Evolutionary conservation across 2,797 vertebrate species (phyloP), one percentile per base, ranked within the genome.

Genomic region (Chloroceryle amazona): DNA sequence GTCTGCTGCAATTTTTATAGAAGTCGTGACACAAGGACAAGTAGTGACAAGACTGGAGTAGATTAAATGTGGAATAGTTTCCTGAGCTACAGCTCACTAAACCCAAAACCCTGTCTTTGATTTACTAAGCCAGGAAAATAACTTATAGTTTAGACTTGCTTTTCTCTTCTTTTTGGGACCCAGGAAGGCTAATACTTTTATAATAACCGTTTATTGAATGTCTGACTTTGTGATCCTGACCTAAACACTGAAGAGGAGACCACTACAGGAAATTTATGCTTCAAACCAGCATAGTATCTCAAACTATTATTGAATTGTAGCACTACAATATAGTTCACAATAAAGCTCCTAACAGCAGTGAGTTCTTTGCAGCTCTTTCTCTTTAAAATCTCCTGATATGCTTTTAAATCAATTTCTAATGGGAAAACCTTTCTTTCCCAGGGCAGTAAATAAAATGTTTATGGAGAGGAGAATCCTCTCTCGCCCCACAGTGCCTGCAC

Each of bases 171-270:
- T 88, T 86, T 86, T 18, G 65, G 84, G 88, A 86, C 71, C 47
- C 29, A 44, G 68, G 71, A 85, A 71, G 55, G 73, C 73, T 94
- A 95, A 94, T 95, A 65, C 76, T 90, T 89, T 89, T 90, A 85
- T 94, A 96, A 96, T 90, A 96, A 95, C 90, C 79, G 63, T 94
- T 96, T 95, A 86, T 89, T 94, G 86, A 96, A 95, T 81, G 84
- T 81, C 90, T 96, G 76, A 80, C 86, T 92, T 95, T 86, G 46
- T 92, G 95, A 95, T 97, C 90, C 93, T 88, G 82, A 92, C 96
- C 94, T 91, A 93, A 95, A 81, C 31, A 58, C 89, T 62, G 76
- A 94, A 85, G 62, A 86, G 78, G 75, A 95, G 94, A 91, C 76
- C 58, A 87, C 79, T 93, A 75, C 58, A 67, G 83, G 62, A 94